phyloP scores from a whole-genome alignment of 2,888 invertebrate genomes.

The Parascotia fuliginaria region DNA sequence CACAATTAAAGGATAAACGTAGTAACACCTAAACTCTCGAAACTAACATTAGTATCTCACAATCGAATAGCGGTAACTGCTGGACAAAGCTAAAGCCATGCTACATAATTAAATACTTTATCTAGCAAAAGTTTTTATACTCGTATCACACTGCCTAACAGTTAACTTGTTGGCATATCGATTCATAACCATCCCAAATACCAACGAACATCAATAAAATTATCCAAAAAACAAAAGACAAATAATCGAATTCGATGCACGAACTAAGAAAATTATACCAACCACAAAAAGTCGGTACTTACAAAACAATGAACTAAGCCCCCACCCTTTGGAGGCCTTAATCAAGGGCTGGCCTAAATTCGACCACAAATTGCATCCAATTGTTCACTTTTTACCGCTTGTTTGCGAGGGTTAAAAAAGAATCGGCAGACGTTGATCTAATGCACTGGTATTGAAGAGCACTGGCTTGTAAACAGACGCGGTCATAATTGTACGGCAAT shows the following conservation, averaged over 20 bases:
- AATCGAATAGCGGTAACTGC: too few relatives aligned
- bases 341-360: conserved; percentile 81
- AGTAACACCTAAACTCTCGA: too few relatives aligned
- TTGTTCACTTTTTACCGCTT: conserved; percentile 83
- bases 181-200: neutral
- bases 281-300: conserved; percentile 69
- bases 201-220: conserved; percentile 7
- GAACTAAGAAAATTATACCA: conserved; percentile 65
- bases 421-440: conserved; percentile 66
- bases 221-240: conserved; percentile 45
- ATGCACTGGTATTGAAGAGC: conserved; percentile 68
- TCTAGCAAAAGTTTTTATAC: too few relatives aligned
- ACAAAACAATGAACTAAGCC: conserved; percentile 73
- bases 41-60: too few relatives aligned
- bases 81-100: too few relatives aligned
- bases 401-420: conserved; percentile 66
- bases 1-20: too few relatives aligned
- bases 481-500: conserved; percentile 62
- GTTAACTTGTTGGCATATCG: too few relatives aligned
- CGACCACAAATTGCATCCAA: conserved; percentile 85
- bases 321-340: conserved; percentile 66
- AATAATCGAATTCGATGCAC: conserved; percentile 63
- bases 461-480: conserved; percentile 70
- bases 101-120: too few relatives aligned
- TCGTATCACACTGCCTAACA: too few relatives aligned